Evolutionary conservation across 2,113 vertebrate species (phyloP), one percentile per base, ranked within the genome.

Genomic region (Stegastes partitus): DNA sequence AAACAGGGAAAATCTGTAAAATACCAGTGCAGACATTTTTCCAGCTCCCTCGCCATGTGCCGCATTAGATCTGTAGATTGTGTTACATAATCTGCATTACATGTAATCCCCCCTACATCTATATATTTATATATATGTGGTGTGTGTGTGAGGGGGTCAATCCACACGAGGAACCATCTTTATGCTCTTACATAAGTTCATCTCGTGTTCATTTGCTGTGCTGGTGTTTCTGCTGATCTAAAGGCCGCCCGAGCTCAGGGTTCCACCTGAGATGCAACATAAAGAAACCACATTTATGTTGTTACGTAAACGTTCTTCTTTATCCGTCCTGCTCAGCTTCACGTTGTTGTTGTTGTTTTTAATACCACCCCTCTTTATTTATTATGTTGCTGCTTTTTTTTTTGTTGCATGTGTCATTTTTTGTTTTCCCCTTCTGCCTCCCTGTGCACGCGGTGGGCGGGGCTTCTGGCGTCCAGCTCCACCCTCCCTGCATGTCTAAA

Each of bases 401-500:
- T 69, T 0, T 65, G 21, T 12, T 42, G 71, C 77, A 87, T 87
- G 89, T 74, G 4, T 93, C 84, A 82, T 81, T 85, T 81, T 81
- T 67, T 76, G n/a, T 76, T 81, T 81, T 71, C 44, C 37, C 70
- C 47, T 37, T 88, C 64, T 79, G 72, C 68, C 49, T 88, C 77
- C 67, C 47, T 81, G 68, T 55, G 59, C 66, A 65, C 82, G 26
- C 59, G 6, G 21, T 82, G 83, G 86, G 64, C 31, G 70, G 68
- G 80, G 67, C 62, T 87, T 62, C 21, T 66, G 75, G 91, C 90
- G 22, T 82, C 67, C 94, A 97, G 96, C 94, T 96, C 95, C 91
- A 93, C 96, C 91, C 95, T 98, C 91, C 96, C 96, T 90, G 95
- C 95, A 95, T 96, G 94, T 91, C 85, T 96, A 95, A 96, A 96